Conservation (phyloP, 2,888 invertebrate genomes). For the Agriopis marginaria region DNA sequence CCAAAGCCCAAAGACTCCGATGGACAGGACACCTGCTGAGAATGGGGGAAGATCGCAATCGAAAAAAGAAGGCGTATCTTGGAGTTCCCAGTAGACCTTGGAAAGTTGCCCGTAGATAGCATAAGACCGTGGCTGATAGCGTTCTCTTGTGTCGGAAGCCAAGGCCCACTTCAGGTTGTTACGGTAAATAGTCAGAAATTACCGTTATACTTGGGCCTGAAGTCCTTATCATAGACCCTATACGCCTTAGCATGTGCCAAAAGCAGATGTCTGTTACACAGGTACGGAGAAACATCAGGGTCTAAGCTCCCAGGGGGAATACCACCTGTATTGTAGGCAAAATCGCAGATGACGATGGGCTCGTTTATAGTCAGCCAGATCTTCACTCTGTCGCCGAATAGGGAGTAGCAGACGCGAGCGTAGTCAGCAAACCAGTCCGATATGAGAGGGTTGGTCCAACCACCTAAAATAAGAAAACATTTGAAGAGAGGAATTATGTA, state of each 20-base stretch:
- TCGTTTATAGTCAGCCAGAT: constrained; percentile 91
- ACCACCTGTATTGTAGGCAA: constrained; percentile 70
- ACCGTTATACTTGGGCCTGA: constrained; percentile 79
- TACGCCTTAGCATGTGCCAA: constrained; percentile 89
- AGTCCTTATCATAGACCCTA: constrained; percentile 85
- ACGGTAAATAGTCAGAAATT: constrained; percentile 29
- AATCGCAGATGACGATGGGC: constrained; percentile 76
- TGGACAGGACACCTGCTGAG: no score
- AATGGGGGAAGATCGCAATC: no score
- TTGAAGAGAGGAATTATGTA: no score
- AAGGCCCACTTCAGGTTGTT: no score
- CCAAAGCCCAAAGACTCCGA: no score
- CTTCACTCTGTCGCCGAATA: constrained; percentile 86
- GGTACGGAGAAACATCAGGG: no score
- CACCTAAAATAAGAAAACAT: constrained; percentile 65
- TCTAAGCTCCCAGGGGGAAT: constrained; percentile 77
- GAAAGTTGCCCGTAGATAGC: no score
- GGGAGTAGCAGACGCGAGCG: constrained; percentile 80
- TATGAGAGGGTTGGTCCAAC: constrained; percentile 85
- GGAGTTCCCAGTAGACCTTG: no score
- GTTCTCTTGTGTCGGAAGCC: no score
- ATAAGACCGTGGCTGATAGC: no score
- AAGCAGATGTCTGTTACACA: constrained; percentile 88
- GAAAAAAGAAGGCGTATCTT: no score
- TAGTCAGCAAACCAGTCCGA: constrained; percentile 87